Evolutionary conservation across 1,140 invertebrate genomes (phyloP).

Genomic region (Mercenaria mercenaria): DNA sequence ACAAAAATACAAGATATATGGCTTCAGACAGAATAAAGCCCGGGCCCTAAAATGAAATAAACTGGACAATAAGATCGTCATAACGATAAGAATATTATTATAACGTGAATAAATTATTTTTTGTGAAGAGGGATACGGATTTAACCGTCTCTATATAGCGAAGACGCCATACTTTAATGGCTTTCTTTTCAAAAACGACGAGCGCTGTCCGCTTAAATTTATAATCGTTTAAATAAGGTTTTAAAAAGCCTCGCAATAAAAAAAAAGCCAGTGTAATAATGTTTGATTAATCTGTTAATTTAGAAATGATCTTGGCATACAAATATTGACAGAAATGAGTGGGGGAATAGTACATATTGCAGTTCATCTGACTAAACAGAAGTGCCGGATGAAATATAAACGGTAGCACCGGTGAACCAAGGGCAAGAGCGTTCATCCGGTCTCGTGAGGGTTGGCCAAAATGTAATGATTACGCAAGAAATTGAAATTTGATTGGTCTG

Average conservation of each 20-base stretch:
- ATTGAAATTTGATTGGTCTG: too few relatives aligned
- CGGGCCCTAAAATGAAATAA: background rate
- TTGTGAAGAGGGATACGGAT: background rate
- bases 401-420: background rate
- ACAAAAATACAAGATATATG: background rate
- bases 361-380: background rate
- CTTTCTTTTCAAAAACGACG: background rate
- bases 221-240: slow-evolving; percentile 8
- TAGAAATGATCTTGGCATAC: background rate
- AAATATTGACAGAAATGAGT: slow-evolving; percentile 30
- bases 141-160: background rate
- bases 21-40: background rate
- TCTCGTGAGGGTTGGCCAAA: background rate
- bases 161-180: slow-evolving; percentile 31
- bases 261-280: background rate
- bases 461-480: background rate
- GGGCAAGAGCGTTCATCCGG: background rate
- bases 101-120: slow-evolving; percentile 20
- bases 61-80: slow-evolving; percentile 17
- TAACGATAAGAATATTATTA: background rate
- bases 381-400: background rate
- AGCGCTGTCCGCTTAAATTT: slow-evolving; percentile 20
- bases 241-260: slow-evolving; percentile 3
- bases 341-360: background rate
- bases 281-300: slow-evolving; percentile 29